These are phyloP conservation scores for Megalops cyprinoides DNA, from an alignment of 2,797 vertebrate genomes.

Conservation along the genomic window DNA sequence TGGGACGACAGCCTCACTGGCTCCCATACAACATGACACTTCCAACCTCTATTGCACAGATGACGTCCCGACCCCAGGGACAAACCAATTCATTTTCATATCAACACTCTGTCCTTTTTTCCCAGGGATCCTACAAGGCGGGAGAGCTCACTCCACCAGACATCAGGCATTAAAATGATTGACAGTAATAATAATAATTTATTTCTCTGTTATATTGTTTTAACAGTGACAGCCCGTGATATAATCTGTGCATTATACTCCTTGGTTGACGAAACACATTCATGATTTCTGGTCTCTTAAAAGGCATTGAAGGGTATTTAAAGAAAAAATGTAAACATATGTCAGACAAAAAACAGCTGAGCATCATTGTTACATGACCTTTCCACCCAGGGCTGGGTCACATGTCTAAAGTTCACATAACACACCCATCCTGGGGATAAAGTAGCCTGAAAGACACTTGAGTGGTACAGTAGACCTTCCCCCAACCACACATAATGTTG, in stretches of 20 bases:
- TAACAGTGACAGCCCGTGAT: constrained; percentile 29
- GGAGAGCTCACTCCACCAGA: neutral
- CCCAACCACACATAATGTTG: neutral
- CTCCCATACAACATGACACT: neutral
- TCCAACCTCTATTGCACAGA: neutral
- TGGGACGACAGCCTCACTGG: neutral
- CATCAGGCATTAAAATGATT: neutral
- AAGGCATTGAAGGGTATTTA: constrained; percentile 47
- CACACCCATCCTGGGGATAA: neutral
- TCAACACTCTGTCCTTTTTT: neutral
- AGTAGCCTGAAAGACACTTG: constrained; percentile 17
- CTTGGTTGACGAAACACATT: constrained; percentile 30
- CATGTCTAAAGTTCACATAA: neutral
- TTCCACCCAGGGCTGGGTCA: neutral
- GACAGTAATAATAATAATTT: constrained; percentile 19
- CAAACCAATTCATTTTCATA: neutral
- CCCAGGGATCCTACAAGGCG: neutral
- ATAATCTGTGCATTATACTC: constrained; percentile 31
- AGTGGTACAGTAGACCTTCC: neutral
- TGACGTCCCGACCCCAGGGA: neutral
- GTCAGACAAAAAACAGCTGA: constrained; percentile 32
- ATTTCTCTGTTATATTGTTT: constrained; percentile 33
- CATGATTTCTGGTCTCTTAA: constrained; percentile 26
- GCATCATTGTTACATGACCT: neutral
- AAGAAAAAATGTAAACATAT: constrained; percentile 56